Evolutionary conservation across 2,888 invertebrate genomes (phyloP).

Genomic region (Oxytorus armatus): DNA sequence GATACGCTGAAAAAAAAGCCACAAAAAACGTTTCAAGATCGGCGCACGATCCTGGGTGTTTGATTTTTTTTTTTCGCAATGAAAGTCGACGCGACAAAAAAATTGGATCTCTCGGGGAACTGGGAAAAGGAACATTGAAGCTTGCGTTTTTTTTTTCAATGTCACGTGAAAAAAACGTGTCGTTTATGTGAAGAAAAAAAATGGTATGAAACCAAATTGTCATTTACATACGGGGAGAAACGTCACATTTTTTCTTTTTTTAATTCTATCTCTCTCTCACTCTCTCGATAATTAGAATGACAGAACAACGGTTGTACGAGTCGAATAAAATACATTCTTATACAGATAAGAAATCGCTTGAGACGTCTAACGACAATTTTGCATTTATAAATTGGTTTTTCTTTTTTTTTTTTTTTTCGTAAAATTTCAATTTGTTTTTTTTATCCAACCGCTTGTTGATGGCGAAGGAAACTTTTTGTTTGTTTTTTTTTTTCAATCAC

Average conservation of each 20-base stretch:
- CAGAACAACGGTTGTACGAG: conserved; percentile 63
- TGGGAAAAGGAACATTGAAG: too few relatives aligned
- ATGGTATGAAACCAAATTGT: conserved; percentile 70
- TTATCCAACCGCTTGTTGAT: not conserved
- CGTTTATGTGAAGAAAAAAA: conserved; percentile 55
- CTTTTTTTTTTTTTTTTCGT: not conserved
- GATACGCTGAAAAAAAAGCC: conserved; percentile 48
- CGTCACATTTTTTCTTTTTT: conserved; percentile 13
- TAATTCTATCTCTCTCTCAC: conserved; percentile 35
- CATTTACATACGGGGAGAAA: conserved; percentile 25
- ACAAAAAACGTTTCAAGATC: too few relatives aligned
- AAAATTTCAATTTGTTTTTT: too few relatives aligned
- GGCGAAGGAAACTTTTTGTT: not conserved
- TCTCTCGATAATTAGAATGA: conserved; percentile 37
- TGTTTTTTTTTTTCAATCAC: not conserved
- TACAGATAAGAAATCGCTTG: conserved; percentile 52
- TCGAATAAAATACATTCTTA: conserved; percentile 70
- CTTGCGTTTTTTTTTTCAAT: conserved; percentile 33
- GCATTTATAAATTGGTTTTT: not conserved
- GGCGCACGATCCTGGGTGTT: too few relatives aligned
- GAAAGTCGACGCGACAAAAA: too few relatives aligned
- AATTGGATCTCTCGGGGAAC: too few relatives aligned
- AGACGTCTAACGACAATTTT: not conserved
- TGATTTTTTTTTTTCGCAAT: too few relatives aligned
- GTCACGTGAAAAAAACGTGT: conserved; percentile 26